phyloP scores from a whole-genome alignment of 2,113 vertebrate species.

The Monarcha castaneiventris region DNA sequence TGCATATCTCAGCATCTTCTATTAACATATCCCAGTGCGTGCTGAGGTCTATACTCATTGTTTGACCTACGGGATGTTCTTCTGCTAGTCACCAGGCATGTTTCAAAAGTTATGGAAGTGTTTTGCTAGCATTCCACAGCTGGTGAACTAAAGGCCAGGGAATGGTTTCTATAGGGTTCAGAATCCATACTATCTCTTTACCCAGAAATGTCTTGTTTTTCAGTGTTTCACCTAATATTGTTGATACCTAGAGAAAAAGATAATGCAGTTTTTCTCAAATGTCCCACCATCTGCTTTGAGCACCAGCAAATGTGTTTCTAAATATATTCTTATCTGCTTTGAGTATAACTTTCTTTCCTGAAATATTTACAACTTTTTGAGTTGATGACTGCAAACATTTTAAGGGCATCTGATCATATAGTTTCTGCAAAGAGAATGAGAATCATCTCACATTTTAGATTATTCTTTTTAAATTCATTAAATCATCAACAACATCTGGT shows the following conservation, averaged over 20 bases:
- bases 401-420: background rate
- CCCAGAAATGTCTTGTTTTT: background rate
- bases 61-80: background rate
- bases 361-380: background rate
- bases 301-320: background rate
- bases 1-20: background rate
- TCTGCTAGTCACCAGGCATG: background rate
- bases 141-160: background rate
- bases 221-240: background rate
- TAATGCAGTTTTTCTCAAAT: background rate
- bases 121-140: background rate
- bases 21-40: background rate
- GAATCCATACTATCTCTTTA: background rate
- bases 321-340: background rate
- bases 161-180: background rate
- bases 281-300: background rate
- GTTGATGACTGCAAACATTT: background rate
- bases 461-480: background rate
- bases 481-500: background rate
- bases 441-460: background rate
- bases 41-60: background rate
- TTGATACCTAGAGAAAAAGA: background rate
- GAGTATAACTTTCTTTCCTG: background rate
- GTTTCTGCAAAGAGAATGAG: background rate
- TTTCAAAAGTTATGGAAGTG: background rate